Evolutionary conservation across 2,113 vertebrate genomes (phyloP).

Genomic region (Agapornis roseicollis): DNA sequence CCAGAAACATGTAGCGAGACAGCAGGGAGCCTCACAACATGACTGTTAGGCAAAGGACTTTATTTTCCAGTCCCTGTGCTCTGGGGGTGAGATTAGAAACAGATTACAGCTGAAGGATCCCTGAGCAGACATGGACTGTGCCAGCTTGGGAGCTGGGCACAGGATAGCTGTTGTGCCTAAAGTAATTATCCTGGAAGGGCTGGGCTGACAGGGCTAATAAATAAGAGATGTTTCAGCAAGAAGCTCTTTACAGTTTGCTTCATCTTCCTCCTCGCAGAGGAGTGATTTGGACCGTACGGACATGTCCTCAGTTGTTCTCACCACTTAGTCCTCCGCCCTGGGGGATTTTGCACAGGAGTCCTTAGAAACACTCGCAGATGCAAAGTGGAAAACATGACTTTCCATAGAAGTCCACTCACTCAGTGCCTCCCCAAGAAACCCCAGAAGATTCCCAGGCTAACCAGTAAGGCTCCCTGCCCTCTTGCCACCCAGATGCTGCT

Average conservation of each 20-base stretch:
- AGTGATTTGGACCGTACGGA: neutral
- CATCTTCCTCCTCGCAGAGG: neutral
- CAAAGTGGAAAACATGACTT: slow-evolving; percentile 17
- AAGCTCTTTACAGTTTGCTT: slow-evolving; percentile 17
- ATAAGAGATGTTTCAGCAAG: slow-evolving; percentile 52
- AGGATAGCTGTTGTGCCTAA: slow-evolving; percentile 1
- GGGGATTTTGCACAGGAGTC: neutral
- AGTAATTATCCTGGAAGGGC: slow-evolving; percentile 38
- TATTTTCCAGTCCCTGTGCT: slow-evolving; percentile 26
- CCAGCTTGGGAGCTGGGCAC: neutral
- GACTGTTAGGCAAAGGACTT: neutral
- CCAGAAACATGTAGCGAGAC: neutral
- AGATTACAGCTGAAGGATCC: slow-evolving; percentile 10
- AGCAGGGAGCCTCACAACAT: neutral
- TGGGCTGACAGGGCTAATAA: slow-evolving; percentile 29
- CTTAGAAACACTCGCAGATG: neutral
- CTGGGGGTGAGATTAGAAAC: slow-evolving; percentile 18
- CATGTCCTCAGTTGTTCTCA: slow-evolving; percentile 47
- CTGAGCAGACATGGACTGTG: neutral
- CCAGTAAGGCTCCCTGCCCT: neutral
- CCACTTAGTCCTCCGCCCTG: neutral
- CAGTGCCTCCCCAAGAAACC: neutral
- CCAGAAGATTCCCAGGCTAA: neutral
- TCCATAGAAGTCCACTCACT: neutral
- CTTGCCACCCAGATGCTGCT: neutral